These are phyloP conservation scores for Drosophila mimica DNA, from an alignment of 2,888 invertebrate species.

Conservation along the genomic window DNA sequence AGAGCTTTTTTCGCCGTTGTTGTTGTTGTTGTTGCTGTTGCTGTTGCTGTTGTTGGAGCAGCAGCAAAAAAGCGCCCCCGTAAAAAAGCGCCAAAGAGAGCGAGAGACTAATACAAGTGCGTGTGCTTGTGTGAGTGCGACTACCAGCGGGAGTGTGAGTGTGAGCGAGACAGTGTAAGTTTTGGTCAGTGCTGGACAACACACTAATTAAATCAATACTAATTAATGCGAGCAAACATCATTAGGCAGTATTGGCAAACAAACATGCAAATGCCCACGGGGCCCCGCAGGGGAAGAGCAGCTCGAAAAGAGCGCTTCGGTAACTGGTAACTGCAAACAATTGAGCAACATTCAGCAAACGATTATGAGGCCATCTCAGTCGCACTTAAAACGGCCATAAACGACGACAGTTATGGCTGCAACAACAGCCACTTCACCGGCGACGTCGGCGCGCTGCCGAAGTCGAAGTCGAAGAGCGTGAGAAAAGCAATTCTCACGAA, in stretches of 20 bases:
- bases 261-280: conserved; percentile 49
- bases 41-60: conserved; percentile 25
- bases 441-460: conserved; percentile 58
- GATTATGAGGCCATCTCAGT: conserved; percentile 85
- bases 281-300: neutral
- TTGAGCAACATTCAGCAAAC: conserved; percentile 83
- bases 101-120: conserved; percentile 20
- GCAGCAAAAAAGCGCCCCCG: conserved; percentile 48
- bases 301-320: conserved; percentile 44
- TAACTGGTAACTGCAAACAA: conserved; percentile 64
- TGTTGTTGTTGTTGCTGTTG: conserved; percentile 17
- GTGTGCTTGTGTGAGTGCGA: conserved; percentile 5
- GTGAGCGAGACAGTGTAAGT: conserved; percentile 27
- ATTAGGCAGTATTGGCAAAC: conserved; percentile 59
- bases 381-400: conserved; percentile 85
- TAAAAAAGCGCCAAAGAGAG: conserved; percentile 50
- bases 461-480: conserved; percentile 78
- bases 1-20: conserved; percentile 44
- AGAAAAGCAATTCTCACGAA: conserved; percentile 81
- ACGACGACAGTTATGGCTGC: conserved; percentile 82
- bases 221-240: conserved; percentile 70
- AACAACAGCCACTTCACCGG: conserved; percentile 49
- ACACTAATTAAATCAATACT: conserved; percentile 75
- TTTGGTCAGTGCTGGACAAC: conserved; percentile 38
- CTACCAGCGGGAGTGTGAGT: neutral